Evolutionary conservation across 2,113 vertebrate species (phyloP).

Genomic region (Amphiprion ocellaris): DNA sequence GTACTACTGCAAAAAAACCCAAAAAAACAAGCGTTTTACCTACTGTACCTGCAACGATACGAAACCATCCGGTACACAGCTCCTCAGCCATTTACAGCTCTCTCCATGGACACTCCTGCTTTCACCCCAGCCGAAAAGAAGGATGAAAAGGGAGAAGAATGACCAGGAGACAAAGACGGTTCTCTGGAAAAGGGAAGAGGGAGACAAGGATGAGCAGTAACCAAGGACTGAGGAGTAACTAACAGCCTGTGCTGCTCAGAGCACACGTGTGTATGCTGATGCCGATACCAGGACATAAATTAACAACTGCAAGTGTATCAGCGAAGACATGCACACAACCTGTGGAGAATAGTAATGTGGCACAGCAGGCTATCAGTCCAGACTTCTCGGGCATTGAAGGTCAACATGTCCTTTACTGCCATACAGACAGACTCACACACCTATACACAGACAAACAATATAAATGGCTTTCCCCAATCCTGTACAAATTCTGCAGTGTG

Average conservation of each 20-base stretch:
- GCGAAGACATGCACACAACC: slow-evolving; percentile 12
- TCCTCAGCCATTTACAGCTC: slow-evolving; percentile 74
- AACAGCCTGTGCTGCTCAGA: slow-evolving; percentile 4
- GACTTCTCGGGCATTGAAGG: slow-evolving; percentile 51
- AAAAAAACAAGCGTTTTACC: not conserved
- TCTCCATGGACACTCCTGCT: slow-evolving; percentile 37
- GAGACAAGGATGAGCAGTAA: slow-evolving; percentile 13
- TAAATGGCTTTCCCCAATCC: not conserved
- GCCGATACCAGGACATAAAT: not conserved
- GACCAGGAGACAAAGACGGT: slow-evolving; percentile 6
- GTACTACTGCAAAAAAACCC: not conserved
- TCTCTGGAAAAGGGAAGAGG: slow-evolving; percentile 29
- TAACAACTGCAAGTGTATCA: slow-evolving; percentile 10
- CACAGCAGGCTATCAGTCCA: not conserved
- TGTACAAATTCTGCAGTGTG: not conserved
- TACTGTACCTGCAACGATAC: slow-evolving; percentile 76
- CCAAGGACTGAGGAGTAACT: not conserved
- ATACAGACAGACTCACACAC: not conserved
- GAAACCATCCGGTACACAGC: slow-evolving; percentile 74
- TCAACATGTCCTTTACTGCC: slow-evolving; percentile 45
- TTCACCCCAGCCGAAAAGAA: slow-evolving; percentile 11
- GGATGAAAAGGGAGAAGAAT: slow-evolving; percentile 25
- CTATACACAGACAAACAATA: not conserved
- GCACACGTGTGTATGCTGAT: not conserved
- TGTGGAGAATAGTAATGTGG: slow-evolving; percentile 60